Conservation (phyloP, 2,797 vertebrate genomes). For the Dicrostonyx torquatus region DNA sequence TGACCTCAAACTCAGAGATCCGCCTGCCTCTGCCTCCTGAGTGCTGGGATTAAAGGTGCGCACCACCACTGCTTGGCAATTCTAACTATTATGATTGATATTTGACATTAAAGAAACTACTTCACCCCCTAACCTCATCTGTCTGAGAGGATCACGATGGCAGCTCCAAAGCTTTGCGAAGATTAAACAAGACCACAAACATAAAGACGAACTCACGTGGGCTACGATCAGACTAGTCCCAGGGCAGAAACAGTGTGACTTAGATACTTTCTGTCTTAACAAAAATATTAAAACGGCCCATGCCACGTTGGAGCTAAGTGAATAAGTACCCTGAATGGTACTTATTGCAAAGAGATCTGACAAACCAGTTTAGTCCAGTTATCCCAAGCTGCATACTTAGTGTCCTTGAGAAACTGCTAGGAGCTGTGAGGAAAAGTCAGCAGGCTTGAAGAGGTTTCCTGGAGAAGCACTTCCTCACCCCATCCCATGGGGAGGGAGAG, state of each 20-base stretch:
- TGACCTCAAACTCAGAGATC: background rate
- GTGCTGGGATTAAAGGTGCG: background rate
- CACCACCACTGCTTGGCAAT: background rate
- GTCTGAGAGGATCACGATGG: background rate
- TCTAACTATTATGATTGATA: background rate
- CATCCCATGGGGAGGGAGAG: background rate
- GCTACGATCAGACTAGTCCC: background rate
- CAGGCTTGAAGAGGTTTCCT: background rate
- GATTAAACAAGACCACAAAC: background rate
- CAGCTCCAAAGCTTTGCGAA: background rate
- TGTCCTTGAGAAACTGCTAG: background rate
- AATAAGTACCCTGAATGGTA: slow-evolving; percentile 35
- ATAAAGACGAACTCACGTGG: background rate
- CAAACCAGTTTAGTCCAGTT: slow-evolving; percentile 16
- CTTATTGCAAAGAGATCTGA: slow-evolving; percentile 40
- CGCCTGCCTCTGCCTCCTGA: background rate
- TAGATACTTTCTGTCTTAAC: background rate
- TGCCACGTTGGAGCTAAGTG: background rate
- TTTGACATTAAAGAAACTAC: background rate
- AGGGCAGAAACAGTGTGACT: background rate
- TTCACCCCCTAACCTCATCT: background rate
- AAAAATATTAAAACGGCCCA: background rate
- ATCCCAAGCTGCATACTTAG: background rate
- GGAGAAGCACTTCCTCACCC: background rate
- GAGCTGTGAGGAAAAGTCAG: background rate